Base-by-base conservation (phyloP, 2,797 vertebrate genomes). In the Melopsittacus undulatus region DNA sequence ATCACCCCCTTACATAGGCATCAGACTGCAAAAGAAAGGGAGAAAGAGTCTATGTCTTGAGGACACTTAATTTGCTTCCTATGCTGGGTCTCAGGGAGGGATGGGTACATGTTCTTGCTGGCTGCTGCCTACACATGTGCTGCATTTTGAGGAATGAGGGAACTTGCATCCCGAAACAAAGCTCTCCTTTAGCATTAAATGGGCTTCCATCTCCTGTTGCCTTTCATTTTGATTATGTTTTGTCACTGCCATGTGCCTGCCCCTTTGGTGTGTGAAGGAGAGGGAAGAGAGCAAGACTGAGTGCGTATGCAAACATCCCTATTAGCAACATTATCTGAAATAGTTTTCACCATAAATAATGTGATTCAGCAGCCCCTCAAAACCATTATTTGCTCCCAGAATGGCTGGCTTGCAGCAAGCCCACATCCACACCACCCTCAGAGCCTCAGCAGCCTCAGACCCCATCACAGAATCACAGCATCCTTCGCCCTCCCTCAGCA, bases 281-380 rank as follows among this genome's bases (percentile, higher is more conserved):
- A 86, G n/a, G 43, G 38, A 81, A 63, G 5, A 52, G 27, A 46
- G 45, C 4, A 0, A 49, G 59, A 26, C 59, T 11, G 56, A 7
- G 26, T 1, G 2, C 0, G 8, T 18, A 2, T 4, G 11, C 49
- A 49, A 61, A 54, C 30, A 26, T 2, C 51, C 22, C 29, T 22
- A 0, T 4, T 18, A 51, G 49, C 72, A 78, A 34, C 19, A 7
- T 1, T 13, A 30, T 13, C 30, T 19, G 67, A 75, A 86, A 77
- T 40, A 11, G 52, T 24, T 38, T 83, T 66, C 46, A 9, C 52
- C 32, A 3, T 36, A 27, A 38, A 42, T 34, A 78, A 16, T 0
- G 0, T 5, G 3, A 3, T 0, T 56, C 86, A 75, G 68, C 57
- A 61, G 42, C 51, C 18, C 20, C 42, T 29, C 42, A 22, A 54